phyloP scores from a whole-genome alignment of 1,140 invertebrate species.

The Diorhabda elongata region DNA sequence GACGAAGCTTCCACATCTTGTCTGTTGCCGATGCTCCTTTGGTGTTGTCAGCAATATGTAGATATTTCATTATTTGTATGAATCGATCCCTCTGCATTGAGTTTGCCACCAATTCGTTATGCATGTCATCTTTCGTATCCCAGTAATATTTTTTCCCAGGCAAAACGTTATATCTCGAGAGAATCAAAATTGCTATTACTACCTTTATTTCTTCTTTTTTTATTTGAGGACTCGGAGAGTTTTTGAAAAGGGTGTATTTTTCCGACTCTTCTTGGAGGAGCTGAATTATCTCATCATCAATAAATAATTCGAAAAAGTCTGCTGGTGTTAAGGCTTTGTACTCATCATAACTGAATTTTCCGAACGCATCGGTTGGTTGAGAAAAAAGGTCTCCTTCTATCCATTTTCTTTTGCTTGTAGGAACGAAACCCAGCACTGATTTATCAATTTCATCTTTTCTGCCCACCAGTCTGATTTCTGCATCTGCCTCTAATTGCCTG shows the following conservation, averaged over 20 bases:
- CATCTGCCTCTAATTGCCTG: too few relatives aligned
- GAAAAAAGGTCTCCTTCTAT: too few relatives aligned
- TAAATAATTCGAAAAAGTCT: conserved; percentile 7
- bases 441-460: neutral
- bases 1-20: too few relatives aligned
- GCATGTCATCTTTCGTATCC: conserved; percentile 40
- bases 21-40: too few relatives aligned
- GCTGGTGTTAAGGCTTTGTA: too few relatives aligned
- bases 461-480: conserved; percentile 9
- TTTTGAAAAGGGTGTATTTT: conserved; percentile 4
- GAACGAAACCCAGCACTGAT: too few relatives aligned
- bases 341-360: too few relatives aligned
- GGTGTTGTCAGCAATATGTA: too few relatives aligned
- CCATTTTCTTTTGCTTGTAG: too few relatives aligned
- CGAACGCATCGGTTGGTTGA: too few relatives aligned
- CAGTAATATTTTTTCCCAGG: conserved; percentile 40
- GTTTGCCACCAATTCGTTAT: conserved; percentile 33
- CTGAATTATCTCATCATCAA: neutral
- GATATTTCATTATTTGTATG: too few relatives aligned
- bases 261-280: neutral
- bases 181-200: conserved; percentile 1
- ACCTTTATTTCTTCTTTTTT: neutral
- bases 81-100: conserved; percentile 40
- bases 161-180: conserved; percentile 39
- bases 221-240: conserved; percentile 4